Evolutionary conservation across 2,113 vertebrate genomes (phyloP).

Genomic region (Paracanthobrama guichenoti): DNA sequence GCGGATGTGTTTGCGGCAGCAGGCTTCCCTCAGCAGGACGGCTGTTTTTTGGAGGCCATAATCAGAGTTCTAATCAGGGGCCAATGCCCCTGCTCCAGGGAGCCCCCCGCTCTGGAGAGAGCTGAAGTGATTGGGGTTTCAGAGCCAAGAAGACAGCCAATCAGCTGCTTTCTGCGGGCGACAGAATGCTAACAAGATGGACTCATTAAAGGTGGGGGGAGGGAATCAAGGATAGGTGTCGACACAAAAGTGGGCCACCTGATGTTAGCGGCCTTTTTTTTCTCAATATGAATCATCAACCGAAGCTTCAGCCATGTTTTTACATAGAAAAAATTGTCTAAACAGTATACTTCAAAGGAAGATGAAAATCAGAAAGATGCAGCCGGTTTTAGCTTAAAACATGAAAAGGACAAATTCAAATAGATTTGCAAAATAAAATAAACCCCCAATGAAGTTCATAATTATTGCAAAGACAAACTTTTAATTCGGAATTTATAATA

Average conservation of each 20-base stretch:
- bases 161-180: conserved; percentile 36
- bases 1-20: conserved; percentile 5
- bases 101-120: conserved; percentile 25
- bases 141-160: conserved; percentile 7
- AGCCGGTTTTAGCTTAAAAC: neutral
- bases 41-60: conserved; percentile 35
- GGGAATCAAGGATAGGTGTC: neutral
- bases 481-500: too few relatives aligned
- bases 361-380: neutral
- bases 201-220: neutral
- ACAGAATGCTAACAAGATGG: conserved; percentile 9
- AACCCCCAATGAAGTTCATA: neutral
- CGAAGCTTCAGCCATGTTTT: neutral
- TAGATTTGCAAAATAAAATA: neutral
- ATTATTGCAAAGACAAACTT: neutral
- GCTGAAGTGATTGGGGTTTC: conserved; percentile 54
- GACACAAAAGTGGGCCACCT: neutral
- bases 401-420: neutral
- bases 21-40: conserved; percentile 31
- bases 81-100: conserved; percentile 28
- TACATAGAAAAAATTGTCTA: too few relatives aligned
- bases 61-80: conserved; percentile 47
- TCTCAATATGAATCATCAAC: neutral
- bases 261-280: neutral
- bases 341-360: neutral